Evolutionary conservation across 2,113 vertebrate species (phyloP), one percentile per base, ranked within the genome.

Genomic region (Amphiprion ocellaris): DNA sequence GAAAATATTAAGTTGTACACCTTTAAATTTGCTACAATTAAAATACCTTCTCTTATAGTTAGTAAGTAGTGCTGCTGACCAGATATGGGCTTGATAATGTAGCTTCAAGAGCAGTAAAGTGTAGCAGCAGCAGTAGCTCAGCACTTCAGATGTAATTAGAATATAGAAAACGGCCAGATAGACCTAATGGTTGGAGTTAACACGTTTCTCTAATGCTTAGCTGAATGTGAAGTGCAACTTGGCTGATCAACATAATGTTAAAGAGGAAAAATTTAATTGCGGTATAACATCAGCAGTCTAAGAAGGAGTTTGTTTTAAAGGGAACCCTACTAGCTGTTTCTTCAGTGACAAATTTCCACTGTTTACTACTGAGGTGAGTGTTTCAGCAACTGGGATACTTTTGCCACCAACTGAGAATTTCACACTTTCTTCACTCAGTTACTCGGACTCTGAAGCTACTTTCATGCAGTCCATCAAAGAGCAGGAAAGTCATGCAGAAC

Each of bases 381-480:
- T 61, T 67, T 72, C 52, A 71, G 71, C 23, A 30, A 49, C 16
- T 54, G 23, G 50, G 28, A 52, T 9, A 21, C 52, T 68, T 28
- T 33, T 17, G 4, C 77, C 53, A 44, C 28, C 39, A 55, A 66
- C 53, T 26, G 55, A 23, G 49, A 70, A 70, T 81, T 86, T 80
- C 59, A 78, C 62, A 52, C 47, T 63, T 60, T 60, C 46, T 71
- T 24, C 21, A 17, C 21, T 53, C 41, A 17, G 56, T 66, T 50
- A 71, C 26, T 33, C 37, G 23, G 24, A 71, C 37, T 73, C 71
- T 70, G 56, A 76, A 81, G 66, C 53, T 59, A 49, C 72, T 82
- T 83, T 84, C 62, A 85, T 56, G 26, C 49, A 69, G 46, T 41
- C 49, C 74, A 82, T 84, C 69, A 89, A 84, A 86, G 75, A 77